Conservation (phyloP, 2,888 invertebrate genomes). For the Temnothorax unifasciatus region DNA sequence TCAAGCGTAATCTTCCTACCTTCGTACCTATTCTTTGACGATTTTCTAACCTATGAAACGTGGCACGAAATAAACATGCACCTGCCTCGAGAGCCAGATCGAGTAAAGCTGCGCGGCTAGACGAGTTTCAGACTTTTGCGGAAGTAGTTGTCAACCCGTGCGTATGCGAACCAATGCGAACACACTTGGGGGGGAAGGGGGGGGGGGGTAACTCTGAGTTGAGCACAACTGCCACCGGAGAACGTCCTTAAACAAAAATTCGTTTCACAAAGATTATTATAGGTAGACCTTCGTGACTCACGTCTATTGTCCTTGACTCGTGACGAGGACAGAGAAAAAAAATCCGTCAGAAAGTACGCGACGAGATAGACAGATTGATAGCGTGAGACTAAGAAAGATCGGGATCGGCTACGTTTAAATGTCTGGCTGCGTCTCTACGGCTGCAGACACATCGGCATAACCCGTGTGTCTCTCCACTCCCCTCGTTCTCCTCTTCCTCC, state of each 20-base stretch:
- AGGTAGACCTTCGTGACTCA: neutral
- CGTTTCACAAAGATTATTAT: neutral
- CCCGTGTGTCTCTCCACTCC: constrained; percentile 7
- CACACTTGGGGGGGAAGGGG: too few relatives aligned
- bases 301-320: constrained; percentile 7
- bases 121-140: too few relatives aligned
- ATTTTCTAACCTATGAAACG: too few relatives aligned
- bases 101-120: too few relatives aligned
- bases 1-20: too few relatives aligned
- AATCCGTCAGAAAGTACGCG: constrained; percentile 47
- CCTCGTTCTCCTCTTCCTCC: constrained; percentile 6
- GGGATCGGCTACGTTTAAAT: constrained; percentile 69
- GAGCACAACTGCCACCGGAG: too few relatives aligned
- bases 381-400: constrained; percentile 41
- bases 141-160: too few relatives aligned
- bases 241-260: neutral
- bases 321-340: constrained; percentile 15
- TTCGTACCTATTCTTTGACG: too few relatives aligned
- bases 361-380: constrained; percentile 33
- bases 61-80: too few relatives aligned
- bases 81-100: too few relatives aligned
- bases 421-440: constrained; percentile 66
- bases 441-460: constrained; percentile 29
- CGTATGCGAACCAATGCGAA: too few relatives aligned
- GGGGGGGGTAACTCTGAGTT: too few relatives aligned